Evolutionary conservation across 1,140 invertebrate species (phyloP).

Genomic region (Copidosoma floridanum): DNA sequence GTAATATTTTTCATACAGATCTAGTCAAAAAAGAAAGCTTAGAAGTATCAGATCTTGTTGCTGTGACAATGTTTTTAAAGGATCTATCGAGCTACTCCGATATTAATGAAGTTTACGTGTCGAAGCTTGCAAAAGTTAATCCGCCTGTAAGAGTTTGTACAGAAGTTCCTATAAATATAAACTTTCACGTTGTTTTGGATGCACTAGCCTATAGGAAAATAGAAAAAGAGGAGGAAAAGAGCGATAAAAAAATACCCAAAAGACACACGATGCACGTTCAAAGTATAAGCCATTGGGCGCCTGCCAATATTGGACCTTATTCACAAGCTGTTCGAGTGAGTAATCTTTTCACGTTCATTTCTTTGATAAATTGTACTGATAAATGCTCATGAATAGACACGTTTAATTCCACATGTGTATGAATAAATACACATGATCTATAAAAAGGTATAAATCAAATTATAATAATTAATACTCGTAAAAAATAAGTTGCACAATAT

Average conservation of each 20-base stretch:
- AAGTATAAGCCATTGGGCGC: conserved; percentile 93
- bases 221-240: conserved; percentile 28
- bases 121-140: conserved; percentile 74
- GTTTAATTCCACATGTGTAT: too few species aligned
- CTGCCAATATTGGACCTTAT: conserved; percentile 93
- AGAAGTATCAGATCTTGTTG: conserved; percentile 69
- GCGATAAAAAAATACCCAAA: conserved; percentile 46
- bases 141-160: conserved; percentile 88
- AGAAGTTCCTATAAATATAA: conserved; percentile 73
- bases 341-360: conserved; percentile 11
- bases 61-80: conserved; percentile 77
- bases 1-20: conserved; percentile 47
- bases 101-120: conserved; percentile 77
- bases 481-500: too few species aligned
- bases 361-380: background rate
- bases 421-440: too few species aligned
- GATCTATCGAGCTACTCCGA: conserved; percentile 76
- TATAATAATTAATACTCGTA: too few species aligned
- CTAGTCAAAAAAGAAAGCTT: conserved; percentile 62
- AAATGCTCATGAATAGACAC: too few species aligned
- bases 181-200: conserved; percentile 75
- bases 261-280: conserved; percentile 88
- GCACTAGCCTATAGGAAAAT: conserved; percentile 66
- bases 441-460: too few species aligned
- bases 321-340: conserved; percentile 83